phyloP scores from a whole-genome alignment of 2,797 vertebrate genomes.

The Acridotheres tristis region DNA sequence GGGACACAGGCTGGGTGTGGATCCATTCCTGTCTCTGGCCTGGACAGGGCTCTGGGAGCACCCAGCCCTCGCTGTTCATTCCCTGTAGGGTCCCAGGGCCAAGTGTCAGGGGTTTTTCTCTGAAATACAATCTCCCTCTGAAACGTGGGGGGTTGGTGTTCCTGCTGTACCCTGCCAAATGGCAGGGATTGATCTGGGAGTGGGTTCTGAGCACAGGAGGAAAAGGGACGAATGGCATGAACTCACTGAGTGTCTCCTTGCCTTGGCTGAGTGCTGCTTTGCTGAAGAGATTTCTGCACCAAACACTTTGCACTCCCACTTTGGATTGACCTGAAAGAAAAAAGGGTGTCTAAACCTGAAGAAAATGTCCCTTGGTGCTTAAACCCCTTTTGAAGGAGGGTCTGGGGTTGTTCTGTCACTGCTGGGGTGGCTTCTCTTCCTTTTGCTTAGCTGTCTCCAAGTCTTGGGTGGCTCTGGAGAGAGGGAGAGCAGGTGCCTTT shows the following conservation, averaged over 20 bases:
- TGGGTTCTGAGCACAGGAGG: background rate
- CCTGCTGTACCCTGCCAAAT: background rate
- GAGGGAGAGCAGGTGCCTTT: background rate
- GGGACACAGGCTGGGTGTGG: no score
- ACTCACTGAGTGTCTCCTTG: background rate
- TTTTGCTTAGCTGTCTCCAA: background rate
- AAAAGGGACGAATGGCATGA: background rate
- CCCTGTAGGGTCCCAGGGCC: rapidly evolving
- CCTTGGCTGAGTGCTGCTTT: background rate
- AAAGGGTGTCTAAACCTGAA: background rate
- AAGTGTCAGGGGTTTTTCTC: background rate
- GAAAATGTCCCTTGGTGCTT: background rate
- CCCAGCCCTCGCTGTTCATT: rapidly evolving
- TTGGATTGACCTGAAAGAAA: background rate
- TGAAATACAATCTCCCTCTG: background rate
- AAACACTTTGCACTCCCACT: background rate
- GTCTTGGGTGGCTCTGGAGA: background rate
- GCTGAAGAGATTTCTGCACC: background rate
- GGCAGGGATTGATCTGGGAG: background rate
- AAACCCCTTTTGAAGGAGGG: background rate
- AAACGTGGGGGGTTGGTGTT: background rate
- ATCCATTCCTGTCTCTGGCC: background rate
- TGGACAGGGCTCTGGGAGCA: rapidly evolving
- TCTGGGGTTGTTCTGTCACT: background rate
- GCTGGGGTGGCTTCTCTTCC: background rate